Percentiles rank a stretch among this genome's conserved stretches.
These are phyloP conservation scores for Dioctria rufipes DNA, from an alignment of 2,888 invertebrate genomes.

Conservation along the genomic window DNA sequence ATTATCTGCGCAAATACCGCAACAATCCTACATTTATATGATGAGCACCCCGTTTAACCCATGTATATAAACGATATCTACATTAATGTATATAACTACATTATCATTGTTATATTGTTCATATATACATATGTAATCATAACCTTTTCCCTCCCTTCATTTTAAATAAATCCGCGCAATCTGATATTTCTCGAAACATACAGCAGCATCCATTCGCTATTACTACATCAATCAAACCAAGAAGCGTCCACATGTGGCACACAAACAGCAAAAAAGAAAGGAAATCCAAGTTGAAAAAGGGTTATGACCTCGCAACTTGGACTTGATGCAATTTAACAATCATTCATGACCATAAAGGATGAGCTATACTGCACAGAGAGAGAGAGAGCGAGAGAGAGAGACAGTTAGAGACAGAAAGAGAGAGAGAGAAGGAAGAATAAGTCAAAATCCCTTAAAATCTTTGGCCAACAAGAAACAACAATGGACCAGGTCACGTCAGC, in stretches of 20 bases:
- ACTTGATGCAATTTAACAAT: background rate
- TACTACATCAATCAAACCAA: slow-evolving; percentile 42
- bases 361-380: background rate
- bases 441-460: slow-evolving; percentile 29
- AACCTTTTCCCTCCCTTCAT: background rate
- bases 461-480: background rate
- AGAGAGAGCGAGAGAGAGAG: slow-evolving; percentile 8
- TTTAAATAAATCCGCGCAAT: slow-evolving; percentile 9
- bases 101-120: too few relatives aligned
- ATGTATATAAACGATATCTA: too few relatives aligned
- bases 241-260: slow-evolving; percentile 25
- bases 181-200: slow-evolving; percentile 24
- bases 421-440: background rate
- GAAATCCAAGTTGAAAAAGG: background rate
- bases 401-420: background rate
- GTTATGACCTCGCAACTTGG: slow-evolving; percentile 37
- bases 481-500: slow-evolving; percentile 19
- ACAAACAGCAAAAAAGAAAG: background rate
- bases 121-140: too few relatives aligned
- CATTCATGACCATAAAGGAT: background rate
- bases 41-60: too few relatives aligned
- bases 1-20: too few relatives aligned
- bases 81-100: too few relatives aligned
- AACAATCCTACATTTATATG: too few relatives aligned
- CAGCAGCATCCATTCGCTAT: background rate